phyloP scores from a whole-genome alignment of 2,113 vertebrate genomes.

The Spilogale gracilis region DNA sequence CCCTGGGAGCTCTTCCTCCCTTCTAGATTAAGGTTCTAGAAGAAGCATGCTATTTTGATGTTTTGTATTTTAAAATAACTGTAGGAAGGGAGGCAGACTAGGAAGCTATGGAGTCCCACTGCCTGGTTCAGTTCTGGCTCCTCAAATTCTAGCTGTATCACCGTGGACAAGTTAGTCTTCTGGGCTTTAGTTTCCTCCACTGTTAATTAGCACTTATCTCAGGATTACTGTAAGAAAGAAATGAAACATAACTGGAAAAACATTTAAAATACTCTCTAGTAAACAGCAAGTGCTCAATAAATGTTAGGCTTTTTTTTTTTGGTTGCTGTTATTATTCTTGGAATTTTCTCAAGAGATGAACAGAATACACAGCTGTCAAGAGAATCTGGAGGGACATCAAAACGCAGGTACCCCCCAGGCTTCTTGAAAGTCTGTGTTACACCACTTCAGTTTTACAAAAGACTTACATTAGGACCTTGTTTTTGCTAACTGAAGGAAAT shows the following conservation, averaged over 20 bases:
- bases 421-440: not conserved
- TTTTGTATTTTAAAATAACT: not conserved
- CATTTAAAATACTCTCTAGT: not conserved
- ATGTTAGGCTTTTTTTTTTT: not conserved
- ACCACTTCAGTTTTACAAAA: not conserved
- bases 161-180: not conserved
- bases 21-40: slow-evolving; percentile 41
- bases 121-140: not conserved
- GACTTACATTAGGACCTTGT: not conserved
- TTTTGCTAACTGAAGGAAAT: not conserved
- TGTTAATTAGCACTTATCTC: not conserved
- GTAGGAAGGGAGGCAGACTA: not conserved
- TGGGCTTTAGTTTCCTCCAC: not conserved
- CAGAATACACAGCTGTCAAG: not conserved
- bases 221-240: not conserved
- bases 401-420: not conserved
- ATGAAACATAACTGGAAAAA: not conserved
- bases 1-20: not conserved
- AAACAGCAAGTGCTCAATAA: slow-evolving; percentile 47
- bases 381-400: slow-evolving; percentile 10
- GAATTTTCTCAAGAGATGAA: slow-evolving; percentile 40
- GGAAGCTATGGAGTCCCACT: not conserved
- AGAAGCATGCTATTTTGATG: slow-evolving; percentile 51
- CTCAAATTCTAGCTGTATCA: not conserved
- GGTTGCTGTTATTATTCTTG: not conserved